Base-by-base conservation (phyloP, 2,797 vertebrate genomes). In the Fringilla coelebs region DNA sequence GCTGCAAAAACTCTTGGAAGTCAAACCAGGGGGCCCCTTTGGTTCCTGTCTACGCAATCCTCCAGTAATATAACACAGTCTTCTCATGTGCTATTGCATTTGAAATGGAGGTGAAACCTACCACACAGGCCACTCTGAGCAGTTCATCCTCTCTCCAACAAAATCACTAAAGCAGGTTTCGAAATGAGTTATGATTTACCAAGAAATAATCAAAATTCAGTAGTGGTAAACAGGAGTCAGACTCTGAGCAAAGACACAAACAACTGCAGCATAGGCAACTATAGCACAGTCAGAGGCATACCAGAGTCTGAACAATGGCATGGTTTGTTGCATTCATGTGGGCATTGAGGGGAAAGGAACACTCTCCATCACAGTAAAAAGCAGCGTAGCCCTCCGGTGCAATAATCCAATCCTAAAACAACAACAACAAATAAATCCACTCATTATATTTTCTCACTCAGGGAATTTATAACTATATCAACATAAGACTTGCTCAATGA, bases 261-360 rank as follows among this genome's bases (percentile, higher is more conserved):
- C 26, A 58, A 12, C 29, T 41, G 43, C 38, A 80, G 74, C 67
- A 76, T 0, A 80, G 51, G 21, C 57, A 93, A 28, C 6, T 38
- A 24, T 18, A 85, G 82, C 57, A 70, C 7, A 94, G 65, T 57
- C 34, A 90, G 61, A 83, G 57, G 96, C 99, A 90, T 97, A 99
- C 99, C 98, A 99, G 98, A 51, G 99, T 99, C 98, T 99, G 99
- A 81, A 99, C 99, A 84, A 99, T 99, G 55, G 99, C 99, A 11
- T 99, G 99, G 95, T 99, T 99, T 94, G 99, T 99, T 68, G 99
- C 99, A 2, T 99, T 99, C 99, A 99, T 99, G 93, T 99, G 99
- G 58, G 99, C 99, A 82, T 99, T 99, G 90, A 99, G 99, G 71
- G 99, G 99, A 94, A 99, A 99, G 9, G 99, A 99, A 93, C 99